These are phyloP conservation scores for Machimus atricapillus DNA, from an alignment of 2,888 invertebrate species.

Conservation along the genomic window DNA sequence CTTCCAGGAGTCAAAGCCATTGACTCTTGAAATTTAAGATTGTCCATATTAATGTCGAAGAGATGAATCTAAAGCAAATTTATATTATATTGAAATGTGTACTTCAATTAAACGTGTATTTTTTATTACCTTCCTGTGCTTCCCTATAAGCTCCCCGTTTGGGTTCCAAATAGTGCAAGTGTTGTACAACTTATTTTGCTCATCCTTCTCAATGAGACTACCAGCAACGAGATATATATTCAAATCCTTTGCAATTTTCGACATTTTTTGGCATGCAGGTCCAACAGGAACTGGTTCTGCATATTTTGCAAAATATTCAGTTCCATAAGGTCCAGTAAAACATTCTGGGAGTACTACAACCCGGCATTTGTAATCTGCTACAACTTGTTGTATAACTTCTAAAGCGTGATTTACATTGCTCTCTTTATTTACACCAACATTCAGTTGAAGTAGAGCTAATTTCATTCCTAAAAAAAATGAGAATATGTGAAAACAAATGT, in stretches of 20 bases:
- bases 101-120: neutral
- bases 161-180: constrained; percentile 88
- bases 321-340: constrained; percentile 94
- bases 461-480: constrained; percentile 50
- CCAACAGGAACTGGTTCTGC: constrained; percentile 89
- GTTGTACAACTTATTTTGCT: constrained; percentile 75
- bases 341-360: constrained; percentile 82
- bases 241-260: constrained; percentile 77
- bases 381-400: constrained; percentile 72
- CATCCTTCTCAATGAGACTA: constrained; percentile 82
- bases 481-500: neutral
- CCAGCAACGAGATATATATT: constrained; percentile 86
- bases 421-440: constrained; percentile 73
- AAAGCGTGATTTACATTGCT: constrained; percentile 76
- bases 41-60: constrained; percentile 80
- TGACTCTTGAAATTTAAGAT: constrained; percentile 83
- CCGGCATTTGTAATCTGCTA: constrained; percentile 67
- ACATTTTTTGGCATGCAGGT: constrained; percentile 74
- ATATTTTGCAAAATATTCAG: constrained; percentile 77
- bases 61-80: constrained; percentile 76
- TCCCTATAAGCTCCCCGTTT: constrained; percentile 77
- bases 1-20: constrained; percentile 80
- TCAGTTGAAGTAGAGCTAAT: constrained; percentile 79
- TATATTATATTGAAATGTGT: neutral
- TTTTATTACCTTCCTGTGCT: constrained; percentile 77